Evolutionary conservation across 2,888 invertebrate genomes (phyloP).

Genomic region (Seira sanloemensis): DNA sequence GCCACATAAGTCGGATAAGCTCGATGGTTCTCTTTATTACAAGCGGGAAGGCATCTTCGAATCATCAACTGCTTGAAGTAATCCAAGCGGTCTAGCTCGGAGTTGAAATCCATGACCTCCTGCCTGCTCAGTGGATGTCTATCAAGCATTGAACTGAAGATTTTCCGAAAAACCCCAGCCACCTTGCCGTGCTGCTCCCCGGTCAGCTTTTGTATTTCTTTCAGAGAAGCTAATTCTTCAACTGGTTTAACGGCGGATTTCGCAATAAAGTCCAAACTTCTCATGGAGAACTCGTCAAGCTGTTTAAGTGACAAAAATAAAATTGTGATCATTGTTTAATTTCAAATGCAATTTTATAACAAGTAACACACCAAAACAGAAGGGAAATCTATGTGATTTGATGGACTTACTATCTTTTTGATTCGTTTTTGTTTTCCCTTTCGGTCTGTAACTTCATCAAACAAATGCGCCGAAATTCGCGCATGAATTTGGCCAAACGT

Average conservation of each 20-base stretch:
- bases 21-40: background rate
- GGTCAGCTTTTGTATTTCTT: background rate
- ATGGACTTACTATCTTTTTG: conserved; percentile 22
- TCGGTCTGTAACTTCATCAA: background rate
- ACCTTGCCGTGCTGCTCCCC: conserved; percentile 27
- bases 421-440: background rate
- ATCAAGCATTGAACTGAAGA: conserved; percentile 48
- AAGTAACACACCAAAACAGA: background rate
- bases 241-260: conserved; percentile 22
- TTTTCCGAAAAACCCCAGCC: conserved; percentile 60
- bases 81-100: conserved; percentile 62
- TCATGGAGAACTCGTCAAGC: conserved; percentile 53
- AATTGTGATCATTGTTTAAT: no score
- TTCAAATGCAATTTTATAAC: background rate
- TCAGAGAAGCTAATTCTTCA: background rate
- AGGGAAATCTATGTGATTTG: no score
- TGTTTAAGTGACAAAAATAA: background rate
- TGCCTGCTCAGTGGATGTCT: conserved; percentile 60
- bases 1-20: conserved; percentile 6
- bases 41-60: conserved; percentile 29
- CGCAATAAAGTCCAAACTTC: conserved; percentile 45
- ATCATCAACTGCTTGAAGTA: conserved; percentile 51
- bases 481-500: conserved; percentile 30
- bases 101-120: conserved; percentile 62
- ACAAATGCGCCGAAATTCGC: conserved; percentile 2